Conservation (phyloP, 2,113 vertebrate genomes). For the Herpailurus yagouaroundi region DNA sequence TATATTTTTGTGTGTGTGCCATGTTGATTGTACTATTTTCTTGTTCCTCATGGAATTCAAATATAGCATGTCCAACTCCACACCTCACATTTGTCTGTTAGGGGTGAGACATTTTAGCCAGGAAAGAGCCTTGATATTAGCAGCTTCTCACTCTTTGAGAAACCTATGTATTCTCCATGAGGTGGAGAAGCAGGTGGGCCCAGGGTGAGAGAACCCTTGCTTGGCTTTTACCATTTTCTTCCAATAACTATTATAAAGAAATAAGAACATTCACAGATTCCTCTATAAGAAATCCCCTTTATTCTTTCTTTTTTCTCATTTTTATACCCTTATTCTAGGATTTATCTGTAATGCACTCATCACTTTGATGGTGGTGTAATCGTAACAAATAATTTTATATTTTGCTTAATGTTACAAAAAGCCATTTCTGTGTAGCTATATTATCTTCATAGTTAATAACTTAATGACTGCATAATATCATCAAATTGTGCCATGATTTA, state of each 20-base stretch:
- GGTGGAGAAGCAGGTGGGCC: background rate
- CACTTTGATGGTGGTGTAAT: background rate
- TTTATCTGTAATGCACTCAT: background rate
- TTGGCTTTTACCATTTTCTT: background rate
- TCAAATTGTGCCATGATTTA: background rate
- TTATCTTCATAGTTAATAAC: constrained; percentile 3
- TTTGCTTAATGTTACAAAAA: constrained; percentile 47
- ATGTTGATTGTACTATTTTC: background rate
- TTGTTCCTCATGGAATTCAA: constrained; percentile 31
- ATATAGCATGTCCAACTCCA: background rate
- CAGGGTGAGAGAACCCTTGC: background rate
- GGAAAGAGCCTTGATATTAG: constrained; percentile 5
- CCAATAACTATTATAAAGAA: background rate
- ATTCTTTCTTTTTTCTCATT: background rate
- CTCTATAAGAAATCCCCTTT: background rate
- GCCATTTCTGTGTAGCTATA: background rate
- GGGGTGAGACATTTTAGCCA: background rate
- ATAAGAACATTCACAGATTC: background rate
- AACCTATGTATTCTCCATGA: background rate
- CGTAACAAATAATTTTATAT: background rate
- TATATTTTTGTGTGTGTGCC: background rate
- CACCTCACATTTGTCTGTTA: constrained; percentile 4
- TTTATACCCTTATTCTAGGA: background rate
- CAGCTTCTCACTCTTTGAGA: background rate
- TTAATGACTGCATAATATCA: background rate